Base-by-base conservation (phyloP, 2,888 invertebrate species). In the Byasa hedistus region DNA sequence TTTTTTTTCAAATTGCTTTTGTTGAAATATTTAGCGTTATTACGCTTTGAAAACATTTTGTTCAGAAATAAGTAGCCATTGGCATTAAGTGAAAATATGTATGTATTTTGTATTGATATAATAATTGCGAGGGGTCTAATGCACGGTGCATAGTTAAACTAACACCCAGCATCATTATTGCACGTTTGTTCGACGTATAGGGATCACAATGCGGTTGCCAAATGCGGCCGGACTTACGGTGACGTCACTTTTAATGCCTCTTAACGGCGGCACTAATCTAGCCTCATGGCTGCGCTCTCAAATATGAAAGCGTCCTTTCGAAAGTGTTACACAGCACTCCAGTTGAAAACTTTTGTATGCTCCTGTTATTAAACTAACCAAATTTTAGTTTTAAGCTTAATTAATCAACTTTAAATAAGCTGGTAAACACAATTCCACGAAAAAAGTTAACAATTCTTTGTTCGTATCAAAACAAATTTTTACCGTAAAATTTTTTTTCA, bases 181-280 rank as follows among this genome's bases (percentile, higher is more conserved):
- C 75, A 79, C 84, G 86, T 86, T 89, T 87, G 89, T 89, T 90
- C 85, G 88, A 87, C 86, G 81, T 85, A 88, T 88, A 86, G 79
- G 87, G 86, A 86, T 85, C 82, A 88, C 89, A 89, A 87, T 86
- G 76, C 82, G 72, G 79, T 74, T 87, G 90, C 89, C 90, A 89
- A 91, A 89, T 89, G 86, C 83, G 85, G 79, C 77, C 78, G 77
- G 78, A 85, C 85, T 86, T 84, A 83, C 80, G 83, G 83, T 78
- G 76, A 78, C 81, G 83, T 82, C 85, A 87, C 85, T 89, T 87
- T 89, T 89, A 86, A 87, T 85, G 81, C 77, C 71, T 82, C 80
- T 84, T 84, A 80, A 80, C 76, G 75, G 74, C 55, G 71, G 71
- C 79, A 74, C 78, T 86, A 86, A 86, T 85, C 84, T 82, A 78